These are phyloP conservation scores for Lophotis ruficrista DNA, from an alignment of 2,113 vertebrate species.

Conservation along the genomic window DNA sequence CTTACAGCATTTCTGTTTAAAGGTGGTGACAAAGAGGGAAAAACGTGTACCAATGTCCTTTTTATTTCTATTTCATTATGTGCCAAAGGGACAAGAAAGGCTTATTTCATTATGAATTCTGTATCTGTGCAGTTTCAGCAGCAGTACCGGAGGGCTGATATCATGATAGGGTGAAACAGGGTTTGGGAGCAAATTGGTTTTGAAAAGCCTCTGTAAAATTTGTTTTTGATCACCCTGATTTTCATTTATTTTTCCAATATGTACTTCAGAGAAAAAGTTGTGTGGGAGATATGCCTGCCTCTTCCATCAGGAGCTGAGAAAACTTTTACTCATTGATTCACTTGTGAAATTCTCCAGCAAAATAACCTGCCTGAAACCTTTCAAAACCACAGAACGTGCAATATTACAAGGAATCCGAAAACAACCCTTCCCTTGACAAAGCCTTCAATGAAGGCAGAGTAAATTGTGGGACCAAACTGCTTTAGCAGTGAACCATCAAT, in stretches of 20 bases:
- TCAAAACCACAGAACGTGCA: neutral
- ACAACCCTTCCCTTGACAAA: conserved; percentile 5
- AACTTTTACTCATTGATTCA: neutral
- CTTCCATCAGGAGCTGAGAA: neutral
- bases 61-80: neutral
- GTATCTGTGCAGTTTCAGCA: neutral
- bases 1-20: neutral
- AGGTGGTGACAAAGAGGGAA: neutral
- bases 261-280: neutral
- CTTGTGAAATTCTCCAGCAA: neutral
- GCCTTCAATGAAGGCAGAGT: neutral
- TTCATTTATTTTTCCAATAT: neutral
- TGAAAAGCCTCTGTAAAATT: neutral
- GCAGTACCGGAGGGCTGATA: neutral
- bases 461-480: neutral
- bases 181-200: neutral
- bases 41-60: fast-evolving
- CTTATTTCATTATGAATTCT: neutral
- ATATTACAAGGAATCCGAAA: neutral
- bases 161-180: neutral
- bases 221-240: neutral
- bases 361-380: conserved; percentile 11
- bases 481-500: neutral
- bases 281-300: neutral
- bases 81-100: neutral